Evolutionary conservation across 2,113 vertebrate species (phyloP).

Genomic region (Perca flavescens): DNA sequence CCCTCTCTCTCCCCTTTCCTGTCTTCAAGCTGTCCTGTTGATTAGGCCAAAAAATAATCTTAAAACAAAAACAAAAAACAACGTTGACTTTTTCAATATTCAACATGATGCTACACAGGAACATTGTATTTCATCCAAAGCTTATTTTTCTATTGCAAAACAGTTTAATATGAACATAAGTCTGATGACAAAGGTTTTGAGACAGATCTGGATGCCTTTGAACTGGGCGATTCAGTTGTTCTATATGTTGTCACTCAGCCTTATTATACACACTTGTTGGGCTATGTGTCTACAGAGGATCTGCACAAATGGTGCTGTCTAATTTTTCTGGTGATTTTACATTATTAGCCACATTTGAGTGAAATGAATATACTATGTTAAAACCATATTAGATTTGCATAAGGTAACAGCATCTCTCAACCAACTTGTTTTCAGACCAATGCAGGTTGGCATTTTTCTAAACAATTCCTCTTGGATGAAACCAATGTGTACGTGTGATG

Average conservation of each 20-base stretch:
- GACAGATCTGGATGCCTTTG: neutral
- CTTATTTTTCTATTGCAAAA: neutral
- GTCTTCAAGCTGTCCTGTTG: no score
- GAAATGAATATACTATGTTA: neutral
- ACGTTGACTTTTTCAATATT: neutral
- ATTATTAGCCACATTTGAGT: neutral
- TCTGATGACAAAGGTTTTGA: neutral
- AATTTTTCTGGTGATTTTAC: conserved; percentile 3
- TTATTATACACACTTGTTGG: neutral
- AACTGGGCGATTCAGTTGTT: neutral
- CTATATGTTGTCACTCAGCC: neutral
- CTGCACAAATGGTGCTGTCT: neutral
- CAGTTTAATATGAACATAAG: neutral
- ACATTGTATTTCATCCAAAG: neutral
- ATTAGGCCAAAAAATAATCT: no score
- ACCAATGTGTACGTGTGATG: neutral
- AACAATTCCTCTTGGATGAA: conserved; percentile 15
- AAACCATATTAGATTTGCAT: neutral
- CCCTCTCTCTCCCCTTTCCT: no score
- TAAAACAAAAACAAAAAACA: neutral
- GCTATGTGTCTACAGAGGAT: neutral
- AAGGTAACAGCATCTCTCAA: neutral
- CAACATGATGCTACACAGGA: neutral
- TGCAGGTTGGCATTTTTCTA: neutral
- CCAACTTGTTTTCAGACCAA: conserved; percentile 9